These are phyloP conservation scores for Ptychoptera contaminata DNA, from an alignment of 2,888 invertebrate species.

Conservation along the genomic window DNA sequence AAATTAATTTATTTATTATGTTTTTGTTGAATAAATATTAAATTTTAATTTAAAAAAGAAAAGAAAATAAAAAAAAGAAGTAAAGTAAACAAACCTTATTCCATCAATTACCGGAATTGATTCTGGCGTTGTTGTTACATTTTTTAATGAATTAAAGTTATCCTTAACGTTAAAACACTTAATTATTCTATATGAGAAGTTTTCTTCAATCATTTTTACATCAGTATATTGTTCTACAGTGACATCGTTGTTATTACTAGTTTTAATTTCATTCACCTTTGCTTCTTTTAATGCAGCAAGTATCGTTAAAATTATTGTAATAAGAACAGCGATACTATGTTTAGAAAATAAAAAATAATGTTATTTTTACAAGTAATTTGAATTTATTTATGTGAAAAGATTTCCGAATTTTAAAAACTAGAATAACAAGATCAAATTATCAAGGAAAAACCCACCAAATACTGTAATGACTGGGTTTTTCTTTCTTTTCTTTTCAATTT, in stretches of 20 bases:
- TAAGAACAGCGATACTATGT: too few species aligned
- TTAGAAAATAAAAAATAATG: too few species aligned
- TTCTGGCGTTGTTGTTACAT: slow-evolving; percentile 6
- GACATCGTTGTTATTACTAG: not conserved
- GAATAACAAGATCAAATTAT: too few species aligned
- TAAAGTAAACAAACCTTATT: slow-evolving; percentile 12
- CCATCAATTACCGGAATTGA: slow-evolving; percentile 30
- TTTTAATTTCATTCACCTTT: not conserved
- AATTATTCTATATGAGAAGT: slow-evolving; percentile 14
- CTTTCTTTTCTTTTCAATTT: not conserved
- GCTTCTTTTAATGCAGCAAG: not conserved
- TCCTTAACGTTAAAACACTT: slow-evolving; percentile 25
- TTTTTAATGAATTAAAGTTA: slow-evolving; percentile 15
- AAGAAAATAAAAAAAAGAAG: not conserved
- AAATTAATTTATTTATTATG: not conserved
- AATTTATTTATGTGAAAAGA: too few species aligned
- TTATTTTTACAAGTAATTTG: too few species aligned
- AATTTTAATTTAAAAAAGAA: not conserved
- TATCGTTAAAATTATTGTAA: too few species aligned
- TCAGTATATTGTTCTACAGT: too few species aligned
- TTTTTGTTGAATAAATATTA: not conserved
- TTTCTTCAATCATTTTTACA: not conserved
- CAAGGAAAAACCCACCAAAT: too few species aligned
- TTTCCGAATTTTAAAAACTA: too few species aligned
- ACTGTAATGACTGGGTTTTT: too few species aligned